Base-by-base conservation (phyloP, 2,113 vertebrate genomes). In the Porphyrio hochstetteri region DNA sequence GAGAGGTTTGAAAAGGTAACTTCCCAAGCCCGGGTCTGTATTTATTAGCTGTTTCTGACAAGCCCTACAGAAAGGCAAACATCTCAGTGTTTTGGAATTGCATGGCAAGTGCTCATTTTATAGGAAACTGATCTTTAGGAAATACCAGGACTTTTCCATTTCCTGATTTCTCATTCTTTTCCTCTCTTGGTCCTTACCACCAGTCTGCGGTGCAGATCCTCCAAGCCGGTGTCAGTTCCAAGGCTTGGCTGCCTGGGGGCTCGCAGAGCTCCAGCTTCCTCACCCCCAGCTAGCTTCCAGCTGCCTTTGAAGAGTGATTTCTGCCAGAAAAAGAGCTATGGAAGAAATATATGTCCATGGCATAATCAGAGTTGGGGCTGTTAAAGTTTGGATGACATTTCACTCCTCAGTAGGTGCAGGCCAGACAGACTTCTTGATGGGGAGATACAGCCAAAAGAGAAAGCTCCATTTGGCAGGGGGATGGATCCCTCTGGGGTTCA, bases 21-120 rank as follows among this genome's bases (percentile, higher is more conserved):
- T 70, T 95, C 93, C 71, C 83, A 61, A 83, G 55, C n/a, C 6
- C 14, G 40, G n/a, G 35, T 31, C 55, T 61, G 79, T 90, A 79
- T 92, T 92, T 93, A 95, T 93, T 93, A 91, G 81, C 83, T 95
- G 87, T 91, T 92, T 95, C 89, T 93, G 91, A 90, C 57, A 63
- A 92, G 55, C 63, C 42, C 31, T 82, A 50, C 87, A 92, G 78
- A 94, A 79, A 93, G 84, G 36, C 56, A 72, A 91, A 85, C 24
- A 7, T 57, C 91, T 65, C 35, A 28, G n/a, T 90, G n/a, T 82
- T 95, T 84, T 82, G 81, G 72, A 89, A 84, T 40, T 80, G 40
- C 67, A 16, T 72, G 63, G 82, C 84, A 88, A 76, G 40, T 1
- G 0, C 55, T 85, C 46, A 19, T 40, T 90, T 89, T n/a, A 63